A percentile compares a stretch with the other conserved stretches of the same genome.
These are phyloP conservation scores for Nannoperca australis DNA, from an alignment of 2,797 vertebrate species.

Conservation along the genomic window DNA sequence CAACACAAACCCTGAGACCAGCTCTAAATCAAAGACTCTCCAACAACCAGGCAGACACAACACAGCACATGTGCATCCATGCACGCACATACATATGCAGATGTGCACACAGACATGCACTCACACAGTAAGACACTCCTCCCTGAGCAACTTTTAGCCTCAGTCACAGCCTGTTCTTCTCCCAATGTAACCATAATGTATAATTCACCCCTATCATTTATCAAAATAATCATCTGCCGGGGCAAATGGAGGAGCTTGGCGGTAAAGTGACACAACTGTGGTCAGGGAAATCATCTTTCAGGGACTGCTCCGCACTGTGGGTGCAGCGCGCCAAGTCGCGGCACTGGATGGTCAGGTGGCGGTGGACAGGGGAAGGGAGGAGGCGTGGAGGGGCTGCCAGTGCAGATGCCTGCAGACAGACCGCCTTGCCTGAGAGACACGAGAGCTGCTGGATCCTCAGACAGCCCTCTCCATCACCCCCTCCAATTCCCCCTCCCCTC, in stretches of 20 bases:
- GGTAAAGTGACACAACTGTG: constrained; percentile 61
- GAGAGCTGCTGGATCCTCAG: constrained; percentile 84
- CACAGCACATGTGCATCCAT: background rate
- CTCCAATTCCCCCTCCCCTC: constrained; percentile 75
- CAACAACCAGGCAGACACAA: constrained; percentile 12
- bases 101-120: constrained; percentile 4
- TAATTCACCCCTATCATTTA: constrained; percentile 57
- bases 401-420: constrained; percentile 85
- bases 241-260: constrained; percentile 31
- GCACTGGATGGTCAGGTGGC: constrained; percentile 66
- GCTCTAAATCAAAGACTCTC: constrained; percentile 48
- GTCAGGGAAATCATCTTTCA: constrained; percentile 65
- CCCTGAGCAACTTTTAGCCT: constrained; percentile 34
- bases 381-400: constrained; percentile 47
- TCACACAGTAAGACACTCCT: background rate
- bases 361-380: constrained; percentile 34
- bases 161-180: constrained; percentile 25
- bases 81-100: background rate
- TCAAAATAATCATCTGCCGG: constrained; percentile 52
- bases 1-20: constrained; percentile 34
- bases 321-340: constrained; percentile 51
- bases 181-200: constrained; percentile 35
- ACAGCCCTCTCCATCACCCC: constrained; percentile 85
- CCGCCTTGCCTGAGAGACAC: constrained; percentile 81
- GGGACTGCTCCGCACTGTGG: constrained; percentile 18